Evolutionary conservation across 2,888 invertebrate genomes (phyloP), one percentile per base, ranked within the genome.

Genomic region (Acrocera orbiculus): DNA sequence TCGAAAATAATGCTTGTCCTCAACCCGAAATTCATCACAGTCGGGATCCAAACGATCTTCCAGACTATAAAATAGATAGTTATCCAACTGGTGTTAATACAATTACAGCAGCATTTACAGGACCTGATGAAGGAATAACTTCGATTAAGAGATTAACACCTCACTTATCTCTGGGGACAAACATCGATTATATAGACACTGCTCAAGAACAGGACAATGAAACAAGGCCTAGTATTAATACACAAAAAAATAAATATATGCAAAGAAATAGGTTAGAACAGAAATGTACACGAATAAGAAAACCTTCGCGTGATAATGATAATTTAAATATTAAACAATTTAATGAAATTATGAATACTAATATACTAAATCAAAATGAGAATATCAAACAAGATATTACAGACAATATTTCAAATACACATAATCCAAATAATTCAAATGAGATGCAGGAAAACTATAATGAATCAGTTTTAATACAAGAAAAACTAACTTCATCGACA

Each of bases 51-150:
- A 73, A 75, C 33, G 78, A 80, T 51, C 61, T 85, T 44, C 81
- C 82, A 2, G 67, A 65, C 45, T 68, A 60, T 36, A 59, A 65
- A 36, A 51, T 76, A 30, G 67, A 62, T 9, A 44, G 51, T 15
- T 68, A 67, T 47, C 54, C 62, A 25, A 62, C 60, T 22, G 68
- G 70, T 11, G 51, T 64, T 17, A 62, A 64, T 34, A 66, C 69
- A 31, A 63, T 81, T 32, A 63, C 75, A 35, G 75, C 79, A 8
- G 76, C 82, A 34, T 74, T 73, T 49, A 79, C 85, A 1, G 87
- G 87, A 7, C 87, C 87, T 1, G 76, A 78, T 46, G 76, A 74
- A 37, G 87, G 87, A 2, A 64, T 87, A 4, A 76, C 77, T 1
- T 71, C 75, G 30, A 76, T 82, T 16, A 74, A 73, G 53, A 61